A percentile compares a stretch with the other conserved stretches of the same genome.
These are phyloP conservation scores for Oceanodroma leucorhoa DNA, from an alignment of 2,797 vertebrate genomes.

Conservation along the genomic window DNA sequence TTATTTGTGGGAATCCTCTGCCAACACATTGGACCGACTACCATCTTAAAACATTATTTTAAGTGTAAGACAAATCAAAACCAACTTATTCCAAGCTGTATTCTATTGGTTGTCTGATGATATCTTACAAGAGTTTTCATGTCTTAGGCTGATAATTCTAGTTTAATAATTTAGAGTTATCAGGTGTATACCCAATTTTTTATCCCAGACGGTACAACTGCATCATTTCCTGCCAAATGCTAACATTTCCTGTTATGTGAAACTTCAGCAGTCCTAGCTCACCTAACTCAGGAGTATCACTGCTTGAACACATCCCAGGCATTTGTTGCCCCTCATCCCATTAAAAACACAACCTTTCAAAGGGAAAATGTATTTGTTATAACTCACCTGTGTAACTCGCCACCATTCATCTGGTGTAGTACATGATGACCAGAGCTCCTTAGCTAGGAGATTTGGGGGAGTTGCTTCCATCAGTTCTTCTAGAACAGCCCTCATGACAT, in stretches of 20 bases:
- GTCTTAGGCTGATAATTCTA: not conserved
- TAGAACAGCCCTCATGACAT: slow-evolving; percentile 94
- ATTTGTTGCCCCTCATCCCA: not conserved
- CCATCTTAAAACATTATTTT: slow-evolving; percentile 37
- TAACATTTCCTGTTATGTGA: not conserved
- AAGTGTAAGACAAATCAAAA: slow-evolving; percentile 30
- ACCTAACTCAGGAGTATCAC: not conserved
- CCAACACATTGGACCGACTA: slow-evolving; percentile 40
- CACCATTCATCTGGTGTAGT: slow-evolving; percentile 97
- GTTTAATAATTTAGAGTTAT: not conserved
- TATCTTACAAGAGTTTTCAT: not conserved
- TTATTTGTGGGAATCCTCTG: slow-evolving; percentile 44
- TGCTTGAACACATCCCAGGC: not conserved
- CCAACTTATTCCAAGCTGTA: not conserved
- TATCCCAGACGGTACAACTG: not conserved
- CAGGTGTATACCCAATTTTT: not conserved
- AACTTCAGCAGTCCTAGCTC: not conserved
- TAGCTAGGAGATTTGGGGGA: slow-evolving; percentile 94
- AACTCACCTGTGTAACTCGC: slow-evolving; percentile 93
- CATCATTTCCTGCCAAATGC: not conserved
- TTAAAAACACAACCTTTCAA: not conserved
- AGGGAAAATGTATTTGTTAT: not conserved
- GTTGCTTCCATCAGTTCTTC: slow-evolving; percentile 96
- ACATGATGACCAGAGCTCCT: slow-evolving; percentile 98
- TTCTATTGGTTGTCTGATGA: not conserved